Conservation (phyloP, 2,888 invertebrate species). For the Xylota segnis region DNA sequence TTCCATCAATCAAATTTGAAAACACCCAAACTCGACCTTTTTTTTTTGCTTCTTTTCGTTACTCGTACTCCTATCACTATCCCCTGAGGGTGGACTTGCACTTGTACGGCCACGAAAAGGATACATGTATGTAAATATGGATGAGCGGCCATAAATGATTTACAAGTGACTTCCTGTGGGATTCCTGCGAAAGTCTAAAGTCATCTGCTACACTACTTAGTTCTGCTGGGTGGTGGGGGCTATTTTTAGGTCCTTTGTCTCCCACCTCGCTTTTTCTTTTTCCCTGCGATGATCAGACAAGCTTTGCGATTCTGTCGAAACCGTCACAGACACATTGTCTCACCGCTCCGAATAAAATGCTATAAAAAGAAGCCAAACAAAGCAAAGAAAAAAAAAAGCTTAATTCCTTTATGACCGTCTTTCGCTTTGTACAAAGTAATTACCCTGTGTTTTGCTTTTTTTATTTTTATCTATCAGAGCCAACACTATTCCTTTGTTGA, state of each 20-base stretch:
- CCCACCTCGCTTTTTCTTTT: not conserved
- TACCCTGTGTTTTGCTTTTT: not conserved
- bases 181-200: not conserved
- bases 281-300: not conserved
- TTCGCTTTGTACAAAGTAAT: not conserved
- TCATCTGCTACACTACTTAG: not conserved
- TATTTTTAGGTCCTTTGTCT: slow-evolving; percentile 1
- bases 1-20: slow-evolving; percentile 25
- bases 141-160: slow-evolving; percentile 1
- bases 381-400: not conserved
- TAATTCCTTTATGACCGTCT: not conserved
- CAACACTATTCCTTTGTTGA: slow-evolving; percentile 2
- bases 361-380: not conserved
- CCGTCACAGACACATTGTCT: slow-evolving; percentile 4
- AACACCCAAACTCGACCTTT: slow-evolving; percentile 5
- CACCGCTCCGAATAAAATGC: not conserved
- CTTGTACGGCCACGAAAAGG: not conserved
- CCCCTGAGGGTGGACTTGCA: not conserved
- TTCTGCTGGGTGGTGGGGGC: not conserved
- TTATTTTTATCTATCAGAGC: not conserved
- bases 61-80: not conserved
- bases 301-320: not conserved
- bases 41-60: not conserved
- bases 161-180: slow-evolving; percentile 1
- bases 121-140: not conserved